Conservation (phyloP, 2,888 invertebrate genomes). For the Drosophila meridiana region DNA sequence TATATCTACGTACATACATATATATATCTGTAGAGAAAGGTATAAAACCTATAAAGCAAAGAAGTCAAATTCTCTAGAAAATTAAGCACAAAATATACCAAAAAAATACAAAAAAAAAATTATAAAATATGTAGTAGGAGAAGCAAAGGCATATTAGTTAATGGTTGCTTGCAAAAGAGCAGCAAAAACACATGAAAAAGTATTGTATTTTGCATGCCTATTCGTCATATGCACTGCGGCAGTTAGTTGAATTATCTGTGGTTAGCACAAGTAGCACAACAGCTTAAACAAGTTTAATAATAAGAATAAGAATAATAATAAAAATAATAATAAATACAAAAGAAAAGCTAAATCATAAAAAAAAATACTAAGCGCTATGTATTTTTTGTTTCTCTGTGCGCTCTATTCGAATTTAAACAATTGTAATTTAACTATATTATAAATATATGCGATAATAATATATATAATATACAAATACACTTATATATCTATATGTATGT, state of each 20-base stretch:
- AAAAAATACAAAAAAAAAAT: slow-evolving; percentile 38
- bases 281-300: slow-evolving; percentile 43
- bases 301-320: slow-evolving; percentile 15
- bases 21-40: slow-evolving; percentile 14
- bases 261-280: slow-evolving; percentile 54
- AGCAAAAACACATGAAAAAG: slow-evolving; percentile 44
- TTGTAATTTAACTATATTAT: slow-evolving; percentile 65
- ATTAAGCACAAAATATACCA: slow-evolving; percentile 68
- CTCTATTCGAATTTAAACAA: slow-evolving; percentile 78
- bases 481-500: slow-evolving; percentile 30
- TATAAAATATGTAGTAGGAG: background rate
- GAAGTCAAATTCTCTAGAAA: slow-evolving; percentile 76
- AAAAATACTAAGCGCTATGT: slow-evolving; percentile 74
- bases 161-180: slow-evolving; percentile 31
- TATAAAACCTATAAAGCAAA: slow-evolving; percentile 56
- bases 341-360: slow-evolving; percentile 13
- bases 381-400: slow-evolving; percentile 60
- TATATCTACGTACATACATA: background rate
- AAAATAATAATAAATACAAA: background rate
- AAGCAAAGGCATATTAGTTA: slow-evolving; percentile 46
- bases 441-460: slow-evolving; percentile 55
- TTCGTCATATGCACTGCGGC: slow-evolving; percentile 44
- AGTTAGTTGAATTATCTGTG: slow-evolving; percentile 61
- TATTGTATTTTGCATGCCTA: slow-evolving; percentile 54
- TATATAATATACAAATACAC: slow-evolving; percentile 47